Evolutionary conservation across 2,113 vertebrate species (phyloP), one percentile per base, ranked within the genome.

Genomic region (Oceanites oceanicus): DNA sequence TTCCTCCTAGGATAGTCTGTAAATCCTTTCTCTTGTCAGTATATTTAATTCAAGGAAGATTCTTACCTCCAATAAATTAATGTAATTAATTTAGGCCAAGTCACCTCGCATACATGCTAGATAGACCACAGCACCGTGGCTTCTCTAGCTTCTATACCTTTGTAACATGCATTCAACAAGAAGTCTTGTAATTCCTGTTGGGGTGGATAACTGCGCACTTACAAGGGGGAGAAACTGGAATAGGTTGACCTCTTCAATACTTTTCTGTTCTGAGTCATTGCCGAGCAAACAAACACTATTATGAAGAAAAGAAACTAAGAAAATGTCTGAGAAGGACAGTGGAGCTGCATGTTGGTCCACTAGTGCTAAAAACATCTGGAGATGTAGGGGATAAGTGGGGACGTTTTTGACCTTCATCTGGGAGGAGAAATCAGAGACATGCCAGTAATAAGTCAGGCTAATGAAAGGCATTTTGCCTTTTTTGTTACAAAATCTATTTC

Each of bases 151-250:
- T 6, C 68, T 76, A 2, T 52, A 45, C 7, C 23, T 70, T 80
- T 30, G 16, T 25, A 53, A 45, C n/a, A 71, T 58, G 29, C 38
- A 47, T 52, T 88, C 10, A 1, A 14, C 74, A 50, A 61, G 45
- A 88, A 90, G 59, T 21, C 63, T 74, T 87, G 44, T 73, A 82
- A 88, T 96, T 94, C 93, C 74, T 96, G 62, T 79, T 85, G 53
- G 74, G 34, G 66, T 68, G 62, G 66, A 30, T 79, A 95, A 93
- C 74, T 94, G 88, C 67, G 93, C 66, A 62, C 79, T 83, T 83
- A 22, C 36, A 44, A 80, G 62, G 53, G 11, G 29, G 70, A 53
- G 84, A 78, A 90, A 72, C 25, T 34, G 22, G 32, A 91, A 90
- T 20, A 82, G 40, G 13, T 26, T 93, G 92, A 73, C 45, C 40